phyloP scores from a whole-genome alignment of 1,140 invertebrate genomes.

The Pissodes strobi region DNA sequence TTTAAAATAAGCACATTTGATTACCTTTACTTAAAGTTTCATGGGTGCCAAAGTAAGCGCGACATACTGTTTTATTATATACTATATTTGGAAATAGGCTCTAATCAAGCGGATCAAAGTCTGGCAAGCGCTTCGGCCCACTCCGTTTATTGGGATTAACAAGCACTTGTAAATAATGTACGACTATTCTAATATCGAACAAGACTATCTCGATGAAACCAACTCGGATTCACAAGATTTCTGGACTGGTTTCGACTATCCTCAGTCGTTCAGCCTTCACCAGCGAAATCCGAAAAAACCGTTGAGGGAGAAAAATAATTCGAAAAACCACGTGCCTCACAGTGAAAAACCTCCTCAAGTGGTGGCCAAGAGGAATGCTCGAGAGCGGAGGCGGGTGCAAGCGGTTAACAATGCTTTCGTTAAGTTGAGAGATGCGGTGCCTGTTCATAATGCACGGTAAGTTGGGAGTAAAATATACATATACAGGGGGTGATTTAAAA shows the following conservation, averaged over 20 bases:
- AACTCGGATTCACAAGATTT: conserved; percentile 5
- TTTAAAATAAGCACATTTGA: no score
- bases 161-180: neutral
- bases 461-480: no score
- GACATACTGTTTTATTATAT: no score
- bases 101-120: no score
- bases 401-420: conserved; percentile 63
- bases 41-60: no score
- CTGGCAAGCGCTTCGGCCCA: no score
- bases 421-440: conserved; percentile 58
- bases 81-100: no score
- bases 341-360: conserved; percentile 57
- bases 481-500: no score
- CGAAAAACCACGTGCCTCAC: conserved; percentile 48
- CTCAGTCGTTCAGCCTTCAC: no score
- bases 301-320: conserved; percentile 34
- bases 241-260: neutral
- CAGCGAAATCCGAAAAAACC: neutral
- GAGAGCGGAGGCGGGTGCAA: conserved; percentile 62
- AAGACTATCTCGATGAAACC: neutral
- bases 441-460: conserved; percentile 55
- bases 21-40: no score
- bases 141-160: no score
- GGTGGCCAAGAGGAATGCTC: conserved; percentile 62
- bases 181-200: neutral